Percentiles rank a stretch among this genome's conserved stretches.
Conservation (phyloP, 92 coral and sea anemone species). For the Porites divaricata region DNA sequence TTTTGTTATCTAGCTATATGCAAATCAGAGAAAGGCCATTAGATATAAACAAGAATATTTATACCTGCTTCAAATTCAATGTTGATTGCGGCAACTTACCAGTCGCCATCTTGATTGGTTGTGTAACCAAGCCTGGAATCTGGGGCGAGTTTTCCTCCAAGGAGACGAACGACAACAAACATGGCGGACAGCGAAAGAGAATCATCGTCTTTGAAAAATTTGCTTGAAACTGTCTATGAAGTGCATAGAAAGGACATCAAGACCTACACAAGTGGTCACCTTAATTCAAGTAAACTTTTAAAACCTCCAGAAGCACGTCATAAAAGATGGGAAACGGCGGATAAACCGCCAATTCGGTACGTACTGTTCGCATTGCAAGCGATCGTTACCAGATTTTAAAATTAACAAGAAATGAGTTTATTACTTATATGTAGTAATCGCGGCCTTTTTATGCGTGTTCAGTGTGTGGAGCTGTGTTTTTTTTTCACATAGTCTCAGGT, state of each 20-base stretch:
- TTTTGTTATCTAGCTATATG: neutral
- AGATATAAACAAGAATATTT: neutral
- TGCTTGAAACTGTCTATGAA: slow-evolving; percentile 86
- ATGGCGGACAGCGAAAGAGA: slow-evolving; percentile 84
- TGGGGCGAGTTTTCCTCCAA: slow-evolving; percentile 44
- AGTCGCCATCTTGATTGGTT: slow-evolving; percentile 71
- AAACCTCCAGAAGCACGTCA: slow-evolving; percentile 71
- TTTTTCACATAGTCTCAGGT: no score
- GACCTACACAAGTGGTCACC: slow-evolving; percentile 93
- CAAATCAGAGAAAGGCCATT: no score
- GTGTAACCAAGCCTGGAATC: slow-evolving; percentile 49
- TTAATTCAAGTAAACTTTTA: slow-evolving; percentile 84
- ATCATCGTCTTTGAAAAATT: slow-evolving; percentile 58
- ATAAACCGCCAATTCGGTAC: slow-evolving; percentile 79
- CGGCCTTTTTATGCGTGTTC: no score
- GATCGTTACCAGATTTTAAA: no score
- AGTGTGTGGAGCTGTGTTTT: no score
- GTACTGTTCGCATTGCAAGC: neutral
- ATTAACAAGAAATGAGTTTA: no score
- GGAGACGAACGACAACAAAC: slow-evolving; percentile 58
- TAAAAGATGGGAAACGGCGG: slow-evolving; percentile 81
- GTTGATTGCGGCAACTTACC: slow-evolving; percentile 68
- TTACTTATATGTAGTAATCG: no score
- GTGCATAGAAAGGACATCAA: slow-evolving; percentile 97
- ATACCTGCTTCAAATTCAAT: slow-evolving; percentile 80